Conservation (phyloP, 2,888 invertebrate species). For the Ceriagrion tenellum region DNA sequence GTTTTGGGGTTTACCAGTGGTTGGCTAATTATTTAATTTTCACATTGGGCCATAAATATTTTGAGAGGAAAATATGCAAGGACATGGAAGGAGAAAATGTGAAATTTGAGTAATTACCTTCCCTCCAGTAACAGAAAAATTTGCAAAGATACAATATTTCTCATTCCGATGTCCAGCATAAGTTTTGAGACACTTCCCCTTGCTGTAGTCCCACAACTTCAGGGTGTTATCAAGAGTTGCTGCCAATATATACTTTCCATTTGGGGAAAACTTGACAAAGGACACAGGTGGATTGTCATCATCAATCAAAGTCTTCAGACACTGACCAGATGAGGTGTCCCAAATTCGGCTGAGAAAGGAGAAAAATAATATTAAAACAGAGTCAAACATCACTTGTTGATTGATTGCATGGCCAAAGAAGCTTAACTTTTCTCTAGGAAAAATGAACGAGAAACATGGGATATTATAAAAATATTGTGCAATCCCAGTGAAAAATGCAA, state of each 20-base stretch:
- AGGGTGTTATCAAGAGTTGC: constrained; percentile 99
- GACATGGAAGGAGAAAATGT: background rate
- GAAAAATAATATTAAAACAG: background rate
- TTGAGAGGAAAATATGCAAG: background rate
- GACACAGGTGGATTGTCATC: constrained; percentile 99
- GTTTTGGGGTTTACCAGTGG: no score
- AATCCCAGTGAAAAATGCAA: no score
- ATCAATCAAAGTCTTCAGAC: constrained; percentile 98
- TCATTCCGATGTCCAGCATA: constrained; percentile 99
- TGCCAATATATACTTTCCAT: constrained; percentile 99
- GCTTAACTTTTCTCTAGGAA: no score
- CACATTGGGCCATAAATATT: background rate
- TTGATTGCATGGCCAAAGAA: no score
- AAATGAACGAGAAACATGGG: no score
- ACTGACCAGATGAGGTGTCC: constrained; percentile 99
- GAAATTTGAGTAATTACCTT: constrained; percentile 84
- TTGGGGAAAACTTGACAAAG: constrained; percentile 99
- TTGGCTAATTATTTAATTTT: no score
- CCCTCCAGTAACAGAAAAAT: constrained; percentile 99
- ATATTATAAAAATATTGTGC: no score
- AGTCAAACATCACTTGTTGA: no score
- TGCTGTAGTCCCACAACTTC: constrained; percentile 99
- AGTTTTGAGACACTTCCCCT: constrained; percentile 98
- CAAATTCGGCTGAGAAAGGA: constrained; percentile 92
- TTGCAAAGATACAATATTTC: constrained; percentile 99